Conservation (phyloP, 2,797 vertebrate species). For the Gorsachius magnificus region DNA sequence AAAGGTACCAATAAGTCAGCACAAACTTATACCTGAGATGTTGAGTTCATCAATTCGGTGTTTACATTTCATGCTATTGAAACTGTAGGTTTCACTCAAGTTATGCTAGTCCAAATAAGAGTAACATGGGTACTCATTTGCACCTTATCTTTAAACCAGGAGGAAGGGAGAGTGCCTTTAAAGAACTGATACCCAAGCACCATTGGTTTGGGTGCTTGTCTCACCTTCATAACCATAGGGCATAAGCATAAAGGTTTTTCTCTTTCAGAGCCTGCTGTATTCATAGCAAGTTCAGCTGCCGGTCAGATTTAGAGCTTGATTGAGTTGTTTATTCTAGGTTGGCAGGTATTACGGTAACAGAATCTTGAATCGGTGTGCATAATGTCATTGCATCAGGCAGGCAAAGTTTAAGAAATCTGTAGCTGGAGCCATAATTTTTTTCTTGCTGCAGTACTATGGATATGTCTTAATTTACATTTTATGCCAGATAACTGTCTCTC, state of each 20-base stretch:
- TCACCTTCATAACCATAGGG: background rate
- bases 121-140: background rate
- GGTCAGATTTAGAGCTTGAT: background rate
- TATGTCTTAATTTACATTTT: slow-evolving; percentile 3
- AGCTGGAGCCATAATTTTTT: background rate
- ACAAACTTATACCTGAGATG: background rate
- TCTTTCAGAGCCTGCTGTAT: background rate
- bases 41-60: background rate
- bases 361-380: background rate
- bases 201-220: background rate
- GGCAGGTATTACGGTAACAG: background rate
- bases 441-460: background rate
- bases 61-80: background rate
- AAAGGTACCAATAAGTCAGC: background rate
- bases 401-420: background rate
- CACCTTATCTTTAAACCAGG: background rate
- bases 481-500: background rate
- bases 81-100: background rate
- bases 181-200: background rate
- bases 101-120: background rate
- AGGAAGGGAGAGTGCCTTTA: background rate
- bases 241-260: background rate
- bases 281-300: background rate
- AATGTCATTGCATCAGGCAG: background rate
- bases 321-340: background rate